A percentile compares a stretch with the other conserved stretches of the same genome.
These are phyloP conservation scores for Catharus fuscescens DNA, from an alignment of 2,113 vertebrate species.

Conservation along the genomic window DNA sequence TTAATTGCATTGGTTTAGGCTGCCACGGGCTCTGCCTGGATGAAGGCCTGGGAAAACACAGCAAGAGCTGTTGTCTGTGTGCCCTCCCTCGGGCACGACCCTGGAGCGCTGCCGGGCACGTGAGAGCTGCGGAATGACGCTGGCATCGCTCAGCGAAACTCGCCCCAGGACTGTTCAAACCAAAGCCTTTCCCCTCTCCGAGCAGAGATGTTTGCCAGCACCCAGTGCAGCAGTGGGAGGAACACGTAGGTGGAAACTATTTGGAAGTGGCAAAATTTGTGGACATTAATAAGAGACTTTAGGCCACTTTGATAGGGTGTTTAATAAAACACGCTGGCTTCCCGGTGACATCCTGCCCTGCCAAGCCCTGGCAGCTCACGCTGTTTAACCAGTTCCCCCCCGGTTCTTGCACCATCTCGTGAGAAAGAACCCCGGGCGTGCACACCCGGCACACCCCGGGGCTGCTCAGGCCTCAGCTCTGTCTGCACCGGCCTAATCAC, in stretches of 20 bases:
- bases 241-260: slow-evolving; percentile 39
- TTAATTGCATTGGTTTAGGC: background rate
- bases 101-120: slow-evolving; percentile 9
- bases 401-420: slow-evolving; percentile 19
- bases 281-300: slow-evolving; percentile 51
- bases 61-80: background rate
- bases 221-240: slow-evolving; percentile 18
- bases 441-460: background rate
- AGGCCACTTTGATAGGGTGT: slow-evolving; percentile 14
- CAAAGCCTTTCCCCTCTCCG: background rate
- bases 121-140: background rate
- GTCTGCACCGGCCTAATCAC: background rate
- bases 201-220: slow-evolving; percentile 21
- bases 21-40: background rate
- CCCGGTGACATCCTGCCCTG: slow-evolving; percentile 14
- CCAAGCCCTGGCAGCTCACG: background rate
- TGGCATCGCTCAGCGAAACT: slow-evolving; percentile 37
- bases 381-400: slow-evolving; percentile 40
- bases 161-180: background rate
- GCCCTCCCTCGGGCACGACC: background rate
- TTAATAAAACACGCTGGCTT: background rate
- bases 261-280: slow-evolving; percentile 61
- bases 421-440: slow-evolving; percentile 30
- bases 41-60: background rate
- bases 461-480: background rate